Evolutionary conservation across 2,888 invertebrate species (phyloP), one percentile per base, ranked within the genome.

Genomic region (Tetragnatha montana): DNA sequence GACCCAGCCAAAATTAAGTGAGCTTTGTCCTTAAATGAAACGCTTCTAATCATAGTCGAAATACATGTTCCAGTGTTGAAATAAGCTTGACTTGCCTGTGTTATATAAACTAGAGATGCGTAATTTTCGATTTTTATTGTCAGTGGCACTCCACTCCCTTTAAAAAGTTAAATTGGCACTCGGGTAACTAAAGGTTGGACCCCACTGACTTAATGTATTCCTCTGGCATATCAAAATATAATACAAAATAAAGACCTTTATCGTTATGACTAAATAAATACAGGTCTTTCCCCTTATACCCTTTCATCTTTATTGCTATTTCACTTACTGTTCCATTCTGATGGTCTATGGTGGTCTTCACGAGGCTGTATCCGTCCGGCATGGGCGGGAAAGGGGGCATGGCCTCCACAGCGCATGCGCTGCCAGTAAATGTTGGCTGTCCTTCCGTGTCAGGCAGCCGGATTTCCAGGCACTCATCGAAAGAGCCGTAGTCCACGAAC

Each of bases 401-500:
- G 35, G 71, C 76, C 51, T 85, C 80, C 4, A 89, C 12, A 8
- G 89, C 76, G 35, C 89, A 89, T 1, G 89, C 85, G 19, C 79
- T 81, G 8, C 89, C 89, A 17, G 14, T 50, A 49, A 89, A 89
- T 35, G n/a, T 80, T 0, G 74, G 68, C 0, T 21, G 17, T 0
- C 81, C 81, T 21, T 76, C 49, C 1, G 8, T 19, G 35, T 73
- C 68, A 0, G 70, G 70, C 14, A 81, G 51, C 14, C 35, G 47
- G 0, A 89, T 60, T 12, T 51, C 76, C 7, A 86, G 73, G 10
- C 89, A 89, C 50, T 89, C 89, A 17, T 89, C 89, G 14, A 85
- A 89, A 22, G 85, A 81, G 3, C 89, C 89, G 10, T 84, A 89
- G 21, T 89, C 89, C 7, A 76, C 80, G 10, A 89, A 85, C 10